Percentiles rank a stretch among this genome's conserved stretches.
These are phyloP conservation scores for Penaeus monodon DNA, from an alignment of 2,888 invertebrate species.

Conservation along the genomic window DNA sequence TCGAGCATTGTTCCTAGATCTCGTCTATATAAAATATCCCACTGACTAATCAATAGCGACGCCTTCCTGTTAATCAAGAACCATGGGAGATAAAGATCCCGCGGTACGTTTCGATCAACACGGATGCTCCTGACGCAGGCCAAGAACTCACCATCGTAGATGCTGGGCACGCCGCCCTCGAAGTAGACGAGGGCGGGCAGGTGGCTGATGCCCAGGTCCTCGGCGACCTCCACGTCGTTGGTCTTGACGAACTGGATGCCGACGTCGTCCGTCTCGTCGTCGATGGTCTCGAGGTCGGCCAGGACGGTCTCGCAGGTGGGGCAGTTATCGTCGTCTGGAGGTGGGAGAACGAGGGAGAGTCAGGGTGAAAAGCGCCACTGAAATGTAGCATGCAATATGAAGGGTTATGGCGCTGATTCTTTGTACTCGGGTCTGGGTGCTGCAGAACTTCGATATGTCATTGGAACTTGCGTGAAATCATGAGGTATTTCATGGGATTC, in stretches of 20 bases:
- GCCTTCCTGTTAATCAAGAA: not conserved
- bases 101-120: not conserved
- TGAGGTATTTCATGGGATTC: too few species aligned
- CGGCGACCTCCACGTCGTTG: constrained; percentile 88
- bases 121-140: not conserved
- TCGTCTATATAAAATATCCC: too few species aligned
- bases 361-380: too few species aligned
- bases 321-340: constrained; percentile 81
- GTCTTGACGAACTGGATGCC: constrained; percentile 95
- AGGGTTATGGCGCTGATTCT: too few species aligned
- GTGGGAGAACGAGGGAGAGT: not conserved
- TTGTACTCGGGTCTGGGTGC: too few species aligned
- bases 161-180: constrained; percentile 92
- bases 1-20: too few species aligned
- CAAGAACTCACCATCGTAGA: constrained; percentile 89
- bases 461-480: too few species aligned
- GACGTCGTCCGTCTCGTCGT: constrained; percentile 91
- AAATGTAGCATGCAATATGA: too few species aligned
- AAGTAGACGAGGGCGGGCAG: constrained; percentile 93
- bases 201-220: constrained; percentile 91
- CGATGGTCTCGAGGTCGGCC: constrained; percentile 84
- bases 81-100: not conserved
- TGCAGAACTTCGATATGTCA: too few species aligned
- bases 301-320: constrained; percentile 87
- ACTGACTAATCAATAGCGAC: too few species aligned